Conservation (phyloP, 2,888 invertebrate species). For the Tinea trinotella region DNA sequence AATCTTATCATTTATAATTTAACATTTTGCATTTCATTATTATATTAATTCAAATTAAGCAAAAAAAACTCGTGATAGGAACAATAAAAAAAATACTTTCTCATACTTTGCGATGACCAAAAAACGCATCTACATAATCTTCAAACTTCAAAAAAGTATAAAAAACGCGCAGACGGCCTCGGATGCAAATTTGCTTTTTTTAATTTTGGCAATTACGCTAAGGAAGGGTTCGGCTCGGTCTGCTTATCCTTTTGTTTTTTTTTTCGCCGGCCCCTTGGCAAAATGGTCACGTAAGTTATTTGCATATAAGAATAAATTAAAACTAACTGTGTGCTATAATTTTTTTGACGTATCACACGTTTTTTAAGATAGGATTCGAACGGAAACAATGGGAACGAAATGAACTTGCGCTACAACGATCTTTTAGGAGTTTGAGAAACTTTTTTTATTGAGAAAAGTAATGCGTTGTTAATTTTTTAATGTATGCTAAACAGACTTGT, state of each 20-base stretch:
- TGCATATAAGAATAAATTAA: constrained; percentile 66
- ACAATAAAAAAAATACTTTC: constrained; percentile 59
- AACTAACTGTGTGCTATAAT: constrained; percentile 44
- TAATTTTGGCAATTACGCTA: constrained; percentile 53
- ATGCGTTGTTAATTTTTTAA: background rate
- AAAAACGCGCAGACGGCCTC: constrained; percentile 42
- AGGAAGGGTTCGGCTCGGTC: constrained; percentile 60
- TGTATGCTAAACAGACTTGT: background rate
- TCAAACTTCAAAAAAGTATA: constrained; percentile 26
- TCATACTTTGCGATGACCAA: constrained; percentile 41
- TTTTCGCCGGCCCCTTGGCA: constrained; percentile 54
- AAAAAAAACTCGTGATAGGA: constrained; percentile 31
- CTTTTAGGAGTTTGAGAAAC: constrained; percentile 3
- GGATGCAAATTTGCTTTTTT: constrained; percentile 60
- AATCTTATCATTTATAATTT: background rate
- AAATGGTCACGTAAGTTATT: constrained; percentile 68
- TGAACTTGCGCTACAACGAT: constrained; percentile 6
- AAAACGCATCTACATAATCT: constrained; percentile 39
- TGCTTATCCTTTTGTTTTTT: constrained; percentile 53
- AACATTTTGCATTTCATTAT: constrained; percentile 6
- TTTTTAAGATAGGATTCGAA: constrained; percentile 32
- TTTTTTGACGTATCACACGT: constrained; percentile 64
- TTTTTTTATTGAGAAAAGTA: constrained; percentile 13
- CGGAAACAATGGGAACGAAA: constrained; percentile 13
- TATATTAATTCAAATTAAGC: constrained; percentile 13